Conservation (phyloP, 2,888 invertebrate genomes). For the Dexiosoma caninum region DNA sequence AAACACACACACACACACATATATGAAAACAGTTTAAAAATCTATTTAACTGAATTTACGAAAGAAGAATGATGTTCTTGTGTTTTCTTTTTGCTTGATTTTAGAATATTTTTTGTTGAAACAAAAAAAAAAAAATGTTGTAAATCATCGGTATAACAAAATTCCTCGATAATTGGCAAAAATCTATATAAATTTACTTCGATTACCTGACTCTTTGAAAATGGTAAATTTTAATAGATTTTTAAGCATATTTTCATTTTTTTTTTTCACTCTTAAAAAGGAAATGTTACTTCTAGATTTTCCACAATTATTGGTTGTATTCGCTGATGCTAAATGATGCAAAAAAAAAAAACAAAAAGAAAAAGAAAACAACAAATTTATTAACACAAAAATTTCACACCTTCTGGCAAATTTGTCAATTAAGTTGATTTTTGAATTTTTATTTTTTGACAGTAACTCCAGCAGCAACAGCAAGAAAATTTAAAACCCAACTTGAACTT, state of each 20-base stretch:
- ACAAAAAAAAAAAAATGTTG: constrained; percentile 56
- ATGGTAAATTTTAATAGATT: constrained; percentile 27
- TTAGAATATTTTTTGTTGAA: background rate
- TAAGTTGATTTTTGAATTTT: constrained; percentile 38
- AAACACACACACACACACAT: background rate
- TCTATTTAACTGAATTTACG: constrained; percentile 4
- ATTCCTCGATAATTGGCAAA: constrained; percentile 63
- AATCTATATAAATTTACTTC: constrained; percentile 43
- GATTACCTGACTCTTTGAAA: constrained; percentile 20
- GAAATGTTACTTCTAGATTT: constrained; percentile 12
- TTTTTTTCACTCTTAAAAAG: constrained; percentile 15
- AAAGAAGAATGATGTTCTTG: constrained; percentile 29
- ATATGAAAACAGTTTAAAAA: background rate
- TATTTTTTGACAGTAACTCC: constrained; percentile 14
- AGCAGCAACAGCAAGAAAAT: constrained; percentile 15
- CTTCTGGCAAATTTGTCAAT: constrained; percentile 60
- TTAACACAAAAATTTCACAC: constrained; percentile 57
- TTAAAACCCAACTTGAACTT: constrained; percentile 56
- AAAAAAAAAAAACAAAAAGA: background rate
- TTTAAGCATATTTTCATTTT: background rate
- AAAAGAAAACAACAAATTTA: too few species aligned
- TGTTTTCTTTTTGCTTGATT: background rate
- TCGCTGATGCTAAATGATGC: background rate
- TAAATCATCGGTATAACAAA: constrained; percentile 57
- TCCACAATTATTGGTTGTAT: constrained; percentile 6